Percentiles rank a stretch among this genome's conserved stretches.
Evolutionary conservation across 2,888 invertebrate species (phyloP).

Genomic region (Ligdia adustata): DNA sequence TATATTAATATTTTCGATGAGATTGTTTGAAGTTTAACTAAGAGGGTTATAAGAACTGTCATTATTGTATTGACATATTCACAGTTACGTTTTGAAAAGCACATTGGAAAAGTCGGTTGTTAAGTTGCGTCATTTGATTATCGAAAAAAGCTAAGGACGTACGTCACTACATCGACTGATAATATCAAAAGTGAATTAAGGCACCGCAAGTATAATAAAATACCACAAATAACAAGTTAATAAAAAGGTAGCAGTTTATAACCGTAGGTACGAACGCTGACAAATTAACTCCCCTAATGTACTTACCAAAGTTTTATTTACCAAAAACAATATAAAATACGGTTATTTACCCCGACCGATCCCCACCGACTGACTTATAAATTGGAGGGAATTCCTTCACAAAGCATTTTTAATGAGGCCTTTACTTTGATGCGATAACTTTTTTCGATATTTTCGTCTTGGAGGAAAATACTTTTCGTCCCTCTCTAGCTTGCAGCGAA

Average conservation of each 20-base stretch:
- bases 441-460: slow-evolving; percentile 79
- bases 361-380: slow-evolving; percentile 72
- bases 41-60: no score
- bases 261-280: slow-evolving; percentile 19
- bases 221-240: slow-evolving; percentile 16
- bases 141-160: no score
- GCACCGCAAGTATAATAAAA: slow-evolving; percentile 1
- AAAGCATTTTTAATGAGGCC: slow-evolving; percentile 82
- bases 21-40: no score
- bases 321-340: slow-evolving; percentile 63
- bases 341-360: slow-evolving; percentile 74
- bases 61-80: no score
- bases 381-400: slow-evolving; percentile 76
- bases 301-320: slow-evolving; percentile 52
- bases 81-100: no score
- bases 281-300: slow-evolving; percentile 30
- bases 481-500: slow-evolving; percentile 45
- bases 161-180: no score
- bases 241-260: slow-evolving; percentile 18
- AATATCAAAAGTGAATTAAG: no score
- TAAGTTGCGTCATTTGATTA: no score
- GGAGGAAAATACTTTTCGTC: slow-evolving; percentile 64
- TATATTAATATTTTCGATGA: slow-evolving; percentile 1
- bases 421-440: slow-evolving; percentile 81
- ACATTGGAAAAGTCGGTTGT: no score